phyloP scores from a whole-genome alignment of 2,888 invertebrate genomes.

The Yponomeuta malinellus region DNA sequence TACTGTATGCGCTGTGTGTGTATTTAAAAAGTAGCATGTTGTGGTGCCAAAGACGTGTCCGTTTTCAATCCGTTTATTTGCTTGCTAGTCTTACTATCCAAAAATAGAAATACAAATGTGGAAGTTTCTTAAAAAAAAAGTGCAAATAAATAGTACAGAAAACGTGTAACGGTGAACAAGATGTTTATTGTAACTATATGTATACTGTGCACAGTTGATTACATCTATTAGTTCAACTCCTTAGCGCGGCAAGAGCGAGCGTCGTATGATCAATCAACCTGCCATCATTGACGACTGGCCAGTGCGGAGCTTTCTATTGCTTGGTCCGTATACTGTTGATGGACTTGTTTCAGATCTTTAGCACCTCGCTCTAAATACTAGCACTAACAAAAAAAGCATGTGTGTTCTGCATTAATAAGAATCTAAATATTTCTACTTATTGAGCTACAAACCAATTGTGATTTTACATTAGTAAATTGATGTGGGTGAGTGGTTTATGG shows the following conservation, averaged over 20 bases:
- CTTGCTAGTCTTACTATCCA: not conserved
- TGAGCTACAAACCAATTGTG: not conserved
- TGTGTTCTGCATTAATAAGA: not conserved
- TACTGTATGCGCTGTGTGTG: not conserved
- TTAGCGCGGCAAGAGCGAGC: not conserved
- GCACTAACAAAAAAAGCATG: slow-evolving; percentile 1
- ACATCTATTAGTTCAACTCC: not conserved
- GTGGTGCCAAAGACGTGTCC: not conserved
- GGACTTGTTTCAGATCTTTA: not conserved
- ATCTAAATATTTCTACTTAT: not conserved
- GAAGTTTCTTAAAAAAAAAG: not conserved
- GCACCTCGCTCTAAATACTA: not conserved
- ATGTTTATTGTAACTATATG: not conserved
- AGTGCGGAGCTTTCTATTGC: not conserved
- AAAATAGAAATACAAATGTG: not conserved
- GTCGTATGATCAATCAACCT: slow-evolving; percentile 11
- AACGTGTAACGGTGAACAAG: not conserved
- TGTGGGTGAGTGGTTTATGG: not conserved
- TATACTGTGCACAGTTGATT: not conserved
- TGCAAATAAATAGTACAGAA: not conserved
- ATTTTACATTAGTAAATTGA: not conserved
- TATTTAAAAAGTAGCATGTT: not conserved
- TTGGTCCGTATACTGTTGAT: not conserved
- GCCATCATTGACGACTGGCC: not conserved
- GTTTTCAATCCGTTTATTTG: not conserved